Percentiles rank a stretch among this genome's conserved stretches.
Conservation (phyloP, 2,113 vertebrate genomes). For the Rhinopithecus roxellana region DNA sequence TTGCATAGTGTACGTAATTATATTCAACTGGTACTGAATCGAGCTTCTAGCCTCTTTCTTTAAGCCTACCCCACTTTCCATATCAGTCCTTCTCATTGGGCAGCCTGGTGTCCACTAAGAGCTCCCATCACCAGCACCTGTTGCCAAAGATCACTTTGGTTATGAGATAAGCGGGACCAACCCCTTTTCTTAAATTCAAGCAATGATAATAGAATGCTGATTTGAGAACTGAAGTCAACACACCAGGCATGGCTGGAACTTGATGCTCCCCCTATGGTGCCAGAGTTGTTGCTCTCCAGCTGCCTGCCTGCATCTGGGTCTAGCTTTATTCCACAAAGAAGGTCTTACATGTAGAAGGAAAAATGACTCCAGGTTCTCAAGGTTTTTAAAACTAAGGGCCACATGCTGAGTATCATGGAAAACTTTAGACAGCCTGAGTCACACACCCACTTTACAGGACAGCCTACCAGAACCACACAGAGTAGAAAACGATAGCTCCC, state of each 20-base stretch:
- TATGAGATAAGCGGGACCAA: not conserved
- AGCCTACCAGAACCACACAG: not conserved
- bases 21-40: not conserved
- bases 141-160: not conserved
- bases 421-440: not conserved
- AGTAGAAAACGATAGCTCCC: not conserved
- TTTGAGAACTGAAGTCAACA: not conserved
- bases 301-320: not conserved
- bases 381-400: not conserved
- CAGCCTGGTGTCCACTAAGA: not conserved
- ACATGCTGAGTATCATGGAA: not conserved
- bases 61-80: not conserved
- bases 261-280: not conserved
- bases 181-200: not conserved
- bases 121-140: not conserved
- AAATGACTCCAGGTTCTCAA: not conserved
- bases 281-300: not conserved
- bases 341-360: not conserved
- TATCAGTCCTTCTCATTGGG: not conserved
- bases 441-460: not conserved
- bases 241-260: not conserved
- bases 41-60: not conserved
- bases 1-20: not conserved
- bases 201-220: not conserved
- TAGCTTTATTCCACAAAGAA: not conserved